Conservation (phyloP, 2,113 vertebrate species). For the Tringa solitaria region DNA sequence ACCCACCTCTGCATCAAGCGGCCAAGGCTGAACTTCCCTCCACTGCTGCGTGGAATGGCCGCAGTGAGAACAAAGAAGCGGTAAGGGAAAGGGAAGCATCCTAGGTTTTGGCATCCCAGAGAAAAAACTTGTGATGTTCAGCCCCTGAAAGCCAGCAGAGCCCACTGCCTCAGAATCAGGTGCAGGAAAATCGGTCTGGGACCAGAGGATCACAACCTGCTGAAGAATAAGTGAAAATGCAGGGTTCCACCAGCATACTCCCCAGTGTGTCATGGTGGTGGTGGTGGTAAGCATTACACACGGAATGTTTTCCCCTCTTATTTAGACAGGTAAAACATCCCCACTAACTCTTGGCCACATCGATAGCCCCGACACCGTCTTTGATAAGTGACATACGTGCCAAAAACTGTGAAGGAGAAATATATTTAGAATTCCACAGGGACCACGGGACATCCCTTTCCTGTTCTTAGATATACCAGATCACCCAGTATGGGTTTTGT, state of each 20-base stretch:
- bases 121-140: neutral
- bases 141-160: neutral
- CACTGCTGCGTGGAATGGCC: accelerated
- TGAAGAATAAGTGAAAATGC: neutral
- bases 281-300: accelerated
- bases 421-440: neutral
- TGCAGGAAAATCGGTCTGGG: accelerated
- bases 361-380: neutral
- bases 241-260: neutral
- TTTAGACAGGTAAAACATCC: neutral
- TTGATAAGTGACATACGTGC: accelerated
- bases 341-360: neutral
- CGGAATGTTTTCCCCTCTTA: neutral
- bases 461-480: neutral
- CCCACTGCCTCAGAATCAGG: neutral
- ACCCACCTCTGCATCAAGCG: too few species aligned
- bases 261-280: accelerated
- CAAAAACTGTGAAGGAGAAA: neutral
- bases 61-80: neutral
- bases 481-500: neutral
- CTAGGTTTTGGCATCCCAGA: accelerated
- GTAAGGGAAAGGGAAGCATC: neutral
- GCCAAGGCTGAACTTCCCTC: neutral
- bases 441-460: neutral
- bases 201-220: neutral